Evolutionary conservation across 2,888 invertebrate species (phyloP).

Genomic region (Nineta flava): DNA sequence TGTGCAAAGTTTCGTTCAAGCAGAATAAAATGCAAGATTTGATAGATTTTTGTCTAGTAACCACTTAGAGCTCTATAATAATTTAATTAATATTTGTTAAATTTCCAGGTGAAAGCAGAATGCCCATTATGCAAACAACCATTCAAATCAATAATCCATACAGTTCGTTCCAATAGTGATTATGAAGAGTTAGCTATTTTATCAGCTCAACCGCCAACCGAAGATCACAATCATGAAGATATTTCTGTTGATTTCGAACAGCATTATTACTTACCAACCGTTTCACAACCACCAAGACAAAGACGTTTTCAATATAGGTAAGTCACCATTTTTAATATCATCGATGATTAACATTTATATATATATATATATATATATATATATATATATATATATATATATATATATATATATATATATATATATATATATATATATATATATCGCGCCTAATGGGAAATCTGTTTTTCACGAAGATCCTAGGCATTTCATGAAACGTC

Average conservation of each 20-base stretch:
- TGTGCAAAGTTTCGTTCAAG: no score
- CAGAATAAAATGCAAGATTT: no score
- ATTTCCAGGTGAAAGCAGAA: conserved; percentile 63
- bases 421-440: no score
- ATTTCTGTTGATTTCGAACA: conserved; percentile 19
- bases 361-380: background rate
- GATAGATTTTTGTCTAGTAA: no score
- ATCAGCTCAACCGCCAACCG: conserved; percentile 18
- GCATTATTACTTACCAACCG: conserved; percentile 19
- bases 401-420: no score
- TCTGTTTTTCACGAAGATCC: no score
- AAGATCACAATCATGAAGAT: conserved; percentile 15
- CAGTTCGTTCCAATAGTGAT: conserved; percentile 71
- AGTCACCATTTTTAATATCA: conserved; percentile 2
- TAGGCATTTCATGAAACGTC: no score
- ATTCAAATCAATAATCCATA: conserved; percentile 84
- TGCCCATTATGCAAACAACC: conserved; percentile 89
- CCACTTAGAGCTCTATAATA: no score
- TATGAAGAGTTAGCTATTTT: conserved; percentile 65
- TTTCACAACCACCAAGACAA: conserved; percentile 18
- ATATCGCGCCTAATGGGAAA: no score
- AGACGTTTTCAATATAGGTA: conserved; percentile 28
- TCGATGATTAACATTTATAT: no score
- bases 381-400: no score
- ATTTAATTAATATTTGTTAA: no score